Evolutionary conservation across 2,113 vertebrate species (phyloP).

Genomic region (Psittacara wagleri): DNA sequence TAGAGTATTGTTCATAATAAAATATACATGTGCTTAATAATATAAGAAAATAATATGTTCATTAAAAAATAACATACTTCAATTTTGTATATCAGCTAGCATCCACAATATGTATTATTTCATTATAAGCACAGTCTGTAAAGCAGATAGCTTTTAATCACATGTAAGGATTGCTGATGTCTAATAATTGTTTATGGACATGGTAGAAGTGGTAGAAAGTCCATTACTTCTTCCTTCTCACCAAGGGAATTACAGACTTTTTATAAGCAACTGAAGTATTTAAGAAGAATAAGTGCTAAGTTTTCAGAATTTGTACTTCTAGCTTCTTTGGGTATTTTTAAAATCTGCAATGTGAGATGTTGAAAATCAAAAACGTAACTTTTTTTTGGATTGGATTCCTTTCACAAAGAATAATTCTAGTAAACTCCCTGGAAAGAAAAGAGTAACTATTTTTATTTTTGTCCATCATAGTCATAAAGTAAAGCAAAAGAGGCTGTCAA

Average conservation of each 20-base stretch:
- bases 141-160: background rate
- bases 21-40: background rate
- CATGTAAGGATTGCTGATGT: rapidly evolving
- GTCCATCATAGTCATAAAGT: background rate
- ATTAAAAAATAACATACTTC: background rate
- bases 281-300: background rate
- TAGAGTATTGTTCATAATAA: background rate
- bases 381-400: background rate
- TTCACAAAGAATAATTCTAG: background rate
- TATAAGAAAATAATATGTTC: background rate
- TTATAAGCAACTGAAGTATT: background rate
- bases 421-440: background rate
- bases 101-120: background rate
- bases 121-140: background rate
- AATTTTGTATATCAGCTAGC: background rate
- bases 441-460: background rate
- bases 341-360: background rate
- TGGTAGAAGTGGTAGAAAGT: background rate
- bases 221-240: background rate
- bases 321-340: background rate
- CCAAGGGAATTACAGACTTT: background rate
- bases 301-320: background rate
- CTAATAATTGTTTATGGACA: background rate
- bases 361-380: background rate
- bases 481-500: background rate